Percentiles rank a stretch among this genome's conserved stretches.
Evolutionary conservation across 2,797 vertebrate species (phyloP).

Genomic region (Cephalopachus bancanus): DNA sequence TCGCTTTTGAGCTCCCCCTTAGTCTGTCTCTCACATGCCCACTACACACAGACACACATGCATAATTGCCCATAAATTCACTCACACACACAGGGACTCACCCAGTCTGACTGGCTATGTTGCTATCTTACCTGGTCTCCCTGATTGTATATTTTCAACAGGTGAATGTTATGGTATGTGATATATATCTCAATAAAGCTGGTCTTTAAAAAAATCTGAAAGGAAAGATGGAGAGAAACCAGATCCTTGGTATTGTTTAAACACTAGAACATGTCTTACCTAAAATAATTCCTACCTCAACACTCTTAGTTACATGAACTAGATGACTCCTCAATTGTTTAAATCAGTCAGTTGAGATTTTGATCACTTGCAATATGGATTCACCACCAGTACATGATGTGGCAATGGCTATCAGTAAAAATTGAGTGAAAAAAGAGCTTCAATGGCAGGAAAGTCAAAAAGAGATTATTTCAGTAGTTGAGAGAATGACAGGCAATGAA

Average conservation of each 20-base stretch:
- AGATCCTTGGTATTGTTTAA: background rate
- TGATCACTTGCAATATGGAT: background rate
- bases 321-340: background rate
- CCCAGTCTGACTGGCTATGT: no score
- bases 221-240: background rate
- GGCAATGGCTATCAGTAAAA: background rate
- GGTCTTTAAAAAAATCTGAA: background rate
- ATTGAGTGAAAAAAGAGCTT: background rate
- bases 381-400: background rate
- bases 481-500: background rate
- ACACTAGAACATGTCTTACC: background rate
- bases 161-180: background rate
- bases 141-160: background rate
- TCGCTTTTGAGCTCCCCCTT: no score
- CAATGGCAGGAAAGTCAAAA: background rate
- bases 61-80: no score
- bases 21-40: no score
- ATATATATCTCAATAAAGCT: background rate
- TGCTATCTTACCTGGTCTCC: no score
- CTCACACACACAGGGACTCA: no score
- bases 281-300: background rate
- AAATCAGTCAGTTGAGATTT: slow-evolving; percentile 1
- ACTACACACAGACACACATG: no score
- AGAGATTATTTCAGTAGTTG: background rate
- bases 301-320: background rate